Percentiles rank a stretch among this genome's conserved stretches.
phyloP scores from a whole-genome alignment of 2,113 vertebrate species.

The Ascaphus truei region DNA sequence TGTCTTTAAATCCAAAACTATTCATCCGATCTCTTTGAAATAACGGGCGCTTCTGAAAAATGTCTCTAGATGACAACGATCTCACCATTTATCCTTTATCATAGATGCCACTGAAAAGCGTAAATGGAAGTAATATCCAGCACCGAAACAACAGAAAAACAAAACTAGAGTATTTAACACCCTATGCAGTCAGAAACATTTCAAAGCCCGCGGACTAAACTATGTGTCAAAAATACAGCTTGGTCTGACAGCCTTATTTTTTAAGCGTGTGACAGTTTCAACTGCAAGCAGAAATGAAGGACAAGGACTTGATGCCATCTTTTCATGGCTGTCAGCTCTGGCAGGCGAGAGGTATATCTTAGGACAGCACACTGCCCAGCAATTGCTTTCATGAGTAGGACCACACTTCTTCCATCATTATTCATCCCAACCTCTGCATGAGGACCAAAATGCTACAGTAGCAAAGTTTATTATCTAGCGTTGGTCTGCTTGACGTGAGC shows the following conservation, averaged over 20 bases:
- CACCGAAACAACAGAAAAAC: conserved; percentile 21
- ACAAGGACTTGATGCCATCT: conserved; percentile 58
- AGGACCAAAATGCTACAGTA: neutral
- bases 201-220: conserved; percentile 29
- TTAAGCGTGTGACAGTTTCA: conserved; percentile 52
- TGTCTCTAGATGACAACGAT: too few species aligned
- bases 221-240: conserved; percentile 21
- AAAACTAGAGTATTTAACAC: conserved; percentile 29
- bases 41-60: too few species aligned
- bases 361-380: conserved; percentile 55
- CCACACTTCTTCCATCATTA: conserved; percentile 49
- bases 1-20: too few species aligned
- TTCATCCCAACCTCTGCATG: conserved; percentile 46
- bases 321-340: conserved; percentile 58
- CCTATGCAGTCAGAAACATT: conserved; percentile 16
- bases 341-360: conserved; percentile 65
- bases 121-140: conserved; percentile 29
- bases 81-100: too few species aligned
- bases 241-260: conserved; percentile 41
- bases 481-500: conserved; percentile 21
- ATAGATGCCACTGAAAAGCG: too few species aligned
- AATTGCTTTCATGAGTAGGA: conserved; percentile 55
- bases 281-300: conserved; percentile 53
- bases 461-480: conserved; percentile 32
- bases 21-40: too few species aligned